phyloP scores from a whole-genome alignment of 2,113 vertebrate genomes.

The Platanista minor region DNA sequence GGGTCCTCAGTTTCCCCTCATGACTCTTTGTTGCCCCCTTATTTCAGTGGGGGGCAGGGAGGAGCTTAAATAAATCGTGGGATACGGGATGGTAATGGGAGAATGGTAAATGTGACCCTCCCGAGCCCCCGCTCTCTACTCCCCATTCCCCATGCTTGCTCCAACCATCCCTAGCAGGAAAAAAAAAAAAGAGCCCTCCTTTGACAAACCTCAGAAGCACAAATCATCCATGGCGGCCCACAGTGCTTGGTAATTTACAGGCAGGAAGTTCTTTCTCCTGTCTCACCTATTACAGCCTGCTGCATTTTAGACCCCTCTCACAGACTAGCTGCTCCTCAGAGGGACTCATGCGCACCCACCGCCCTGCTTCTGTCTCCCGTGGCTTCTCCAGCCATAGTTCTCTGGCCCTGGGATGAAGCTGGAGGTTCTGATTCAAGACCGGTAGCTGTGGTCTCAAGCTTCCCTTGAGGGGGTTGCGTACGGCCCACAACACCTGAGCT shows the following conservation, averaged over 20 bases:
- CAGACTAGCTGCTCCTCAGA: not conserved
- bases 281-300: not conserved
- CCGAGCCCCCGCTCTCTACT: not conserved
- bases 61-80: not conserved
- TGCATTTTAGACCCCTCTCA: not conserved
- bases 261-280: not conserved
- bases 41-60: not conserved
- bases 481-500: not conserved
- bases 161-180: not conserved
- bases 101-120: not conserved
- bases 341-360: accelerated
- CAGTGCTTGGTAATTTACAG: not conserved
- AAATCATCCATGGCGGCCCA: not conserved
- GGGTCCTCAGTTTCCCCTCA: not conserved
- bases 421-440: not conserved
- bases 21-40: not conserved
- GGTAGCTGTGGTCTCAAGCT: not conserved
- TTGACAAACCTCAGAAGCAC: not conserved
- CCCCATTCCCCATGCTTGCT: not conserved
- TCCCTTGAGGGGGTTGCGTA: not conserved
- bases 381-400: not conserved
- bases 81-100: not conserved
- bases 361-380: not conserved
- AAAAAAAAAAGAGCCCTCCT: not conserved
- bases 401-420: not conserved